phyloP scores from a whole-genome alignment of 2,113 vertebrate species.

The Grantiella picta region DNA sequence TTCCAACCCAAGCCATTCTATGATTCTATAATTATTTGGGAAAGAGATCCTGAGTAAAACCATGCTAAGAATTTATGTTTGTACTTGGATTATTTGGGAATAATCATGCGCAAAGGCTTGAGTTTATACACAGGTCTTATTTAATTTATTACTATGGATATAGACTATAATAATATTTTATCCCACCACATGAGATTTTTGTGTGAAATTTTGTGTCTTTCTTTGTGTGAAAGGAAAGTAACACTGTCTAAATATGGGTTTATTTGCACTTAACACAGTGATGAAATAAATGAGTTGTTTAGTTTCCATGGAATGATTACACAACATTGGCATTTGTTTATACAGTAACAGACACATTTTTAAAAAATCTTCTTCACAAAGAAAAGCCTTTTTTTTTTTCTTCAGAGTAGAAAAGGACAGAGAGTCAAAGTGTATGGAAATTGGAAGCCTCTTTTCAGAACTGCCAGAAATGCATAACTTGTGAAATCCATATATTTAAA shows the following conservation, averaged over 20 bases:
- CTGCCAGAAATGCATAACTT: neutral
- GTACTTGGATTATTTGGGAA: neutral
- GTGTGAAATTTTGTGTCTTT: neutral
- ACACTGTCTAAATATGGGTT: neutral
- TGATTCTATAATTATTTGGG: neutral
- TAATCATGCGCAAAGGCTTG: neutral
- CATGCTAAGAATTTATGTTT: neutral
- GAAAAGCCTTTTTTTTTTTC: neutral
- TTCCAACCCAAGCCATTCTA: neutral
- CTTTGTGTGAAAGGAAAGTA: neutral
- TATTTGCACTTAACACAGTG: neutral
- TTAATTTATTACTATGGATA: neutral
- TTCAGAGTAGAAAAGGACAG: neutral
- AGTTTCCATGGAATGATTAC: neutral
- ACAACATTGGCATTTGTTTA: neutral
- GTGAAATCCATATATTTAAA: conserved; percentile 26
- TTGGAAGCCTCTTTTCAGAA: neutral
- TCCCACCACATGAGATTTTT: neutral
- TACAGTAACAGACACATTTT: neutral
- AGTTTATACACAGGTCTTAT: neutral
- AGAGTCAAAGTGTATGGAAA: neutral
- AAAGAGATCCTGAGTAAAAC: neutral
- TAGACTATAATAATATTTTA: neutral
- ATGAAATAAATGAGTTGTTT: neutral
- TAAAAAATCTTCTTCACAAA: neutral